Evolutionary conservation across 2,888 invertebrate genomes (phyloP).

Genomic region (Parnassius apollo): DNA sequence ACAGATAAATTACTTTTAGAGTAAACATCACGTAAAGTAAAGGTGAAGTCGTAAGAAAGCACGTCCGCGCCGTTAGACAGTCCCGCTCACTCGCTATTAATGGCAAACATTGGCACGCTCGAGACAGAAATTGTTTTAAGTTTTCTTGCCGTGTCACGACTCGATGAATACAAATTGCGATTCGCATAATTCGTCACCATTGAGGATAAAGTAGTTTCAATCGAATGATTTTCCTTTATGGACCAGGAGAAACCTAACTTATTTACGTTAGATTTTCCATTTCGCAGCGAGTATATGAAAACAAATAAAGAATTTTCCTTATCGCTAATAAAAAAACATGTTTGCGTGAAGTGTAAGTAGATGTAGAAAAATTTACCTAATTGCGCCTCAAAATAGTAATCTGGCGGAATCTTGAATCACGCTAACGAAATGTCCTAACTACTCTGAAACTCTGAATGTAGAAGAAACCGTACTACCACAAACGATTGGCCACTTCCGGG

Average conservation of each 20-base stretch:
- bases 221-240: slow-evolving; percentile 31
- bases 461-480: no score
- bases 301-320: no score
- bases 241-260: background rate
- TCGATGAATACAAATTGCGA: slow-evolving; percentile 37
- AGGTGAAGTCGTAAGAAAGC: slow-evolving; percentile 30
- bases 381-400: no score
- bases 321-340: no score
- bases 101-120: slow-evolving; percentile 54
- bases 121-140: slow-evolving; percentile 58
- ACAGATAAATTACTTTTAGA: background rate
- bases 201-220: slow-evolving; percentile 32
- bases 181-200: slow-evolving; percentile 42
- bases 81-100: slow-evolving; percentile 33
- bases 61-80: slow-evolving; percentile 45
- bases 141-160: slow-evolving; percentile 38
- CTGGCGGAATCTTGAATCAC: no score
- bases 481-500: no score
- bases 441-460: no score
- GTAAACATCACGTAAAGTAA: slow-evolving; percentile 11
- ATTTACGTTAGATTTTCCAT: background rate
- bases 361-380: no score
- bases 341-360: no score
- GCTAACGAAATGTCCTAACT: no score
- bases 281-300: no score